Evolutionary conservation across 2,797 vertebrate species (phyloP).

Genomic region (Sebastes alutus): DNA sequence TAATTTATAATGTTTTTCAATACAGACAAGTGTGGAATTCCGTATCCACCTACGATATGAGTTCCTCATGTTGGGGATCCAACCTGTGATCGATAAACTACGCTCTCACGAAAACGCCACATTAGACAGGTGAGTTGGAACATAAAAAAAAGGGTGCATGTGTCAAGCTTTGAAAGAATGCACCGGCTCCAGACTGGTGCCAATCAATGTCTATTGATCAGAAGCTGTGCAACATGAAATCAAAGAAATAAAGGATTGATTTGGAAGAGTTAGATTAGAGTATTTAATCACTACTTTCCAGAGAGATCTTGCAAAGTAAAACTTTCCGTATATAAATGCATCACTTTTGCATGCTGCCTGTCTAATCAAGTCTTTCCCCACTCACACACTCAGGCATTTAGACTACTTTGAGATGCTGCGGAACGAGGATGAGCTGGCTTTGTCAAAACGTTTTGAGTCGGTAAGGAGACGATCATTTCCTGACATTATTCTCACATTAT

Average conservation of each 20-base stretch:
- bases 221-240: neutral
- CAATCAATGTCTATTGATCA: neutral
- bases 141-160: neutral
- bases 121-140: constrained; percentile 89
- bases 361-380: constrained; percentile 10
- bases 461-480: constrained; percentile 66
- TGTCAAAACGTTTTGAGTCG: constrained; percentile 96
- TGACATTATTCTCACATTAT: neutral
- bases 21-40: constrained; percentile 95
- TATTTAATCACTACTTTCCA: neutral
- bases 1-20: neutral
- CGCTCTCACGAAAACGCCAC: constrained; percentile 97
- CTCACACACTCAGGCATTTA: constrained; percentile 89
- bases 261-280: neutral
- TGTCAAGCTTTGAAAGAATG: neutral
- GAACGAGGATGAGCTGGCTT: constrained; percentile 96
- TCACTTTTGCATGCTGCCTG: neutral
- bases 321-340: neutral
- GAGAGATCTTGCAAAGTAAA: neutral
- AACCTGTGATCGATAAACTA: constrained; percentile 97
- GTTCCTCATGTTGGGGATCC: constrained; percentile 98
- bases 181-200: neutral
- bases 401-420: constrained; percentile 99
- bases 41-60: constrained; percentile 97
- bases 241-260: neutral